Evolutionary conservation across 2,797 vertebrate genomes (phyloP).

Genomic region (Morus bassanus): DNA sequence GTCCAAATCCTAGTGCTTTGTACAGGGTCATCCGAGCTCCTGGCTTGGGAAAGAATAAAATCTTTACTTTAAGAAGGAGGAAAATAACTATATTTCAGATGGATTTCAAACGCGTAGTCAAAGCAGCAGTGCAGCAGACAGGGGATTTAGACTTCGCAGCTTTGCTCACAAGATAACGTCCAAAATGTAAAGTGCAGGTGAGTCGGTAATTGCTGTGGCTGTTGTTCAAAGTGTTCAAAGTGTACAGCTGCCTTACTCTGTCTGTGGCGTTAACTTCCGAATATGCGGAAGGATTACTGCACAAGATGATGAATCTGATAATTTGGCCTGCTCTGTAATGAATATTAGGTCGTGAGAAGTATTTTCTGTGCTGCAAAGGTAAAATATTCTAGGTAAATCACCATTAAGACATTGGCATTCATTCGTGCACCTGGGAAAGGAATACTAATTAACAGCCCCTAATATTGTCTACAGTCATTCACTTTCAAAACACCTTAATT

Average conservation of each 20-base stretch:
- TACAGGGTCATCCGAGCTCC: background rate
- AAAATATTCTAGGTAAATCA: slow-evolving; percentile 24
- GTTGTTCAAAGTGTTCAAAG: background rate
- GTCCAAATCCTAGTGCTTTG: background rate
- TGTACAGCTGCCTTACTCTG: background rate
- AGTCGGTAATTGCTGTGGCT: background rate
- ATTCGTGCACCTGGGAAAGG: background rate
- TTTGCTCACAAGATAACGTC: background rate
- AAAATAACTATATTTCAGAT: background rate
- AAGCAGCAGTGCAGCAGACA: background rate
- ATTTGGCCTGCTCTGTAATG: slow-evolving; percentile 78
- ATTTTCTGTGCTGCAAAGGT: slow-evolving; percentile 64
- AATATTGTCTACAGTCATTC: background rate
- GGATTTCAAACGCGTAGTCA: background rate
- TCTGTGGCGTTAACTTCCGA: slow-evolving; percentile 35
- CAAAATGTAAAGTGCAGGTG: background rate
- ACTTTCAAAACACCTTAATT: background rate
- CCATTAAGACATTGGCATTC: background rate
- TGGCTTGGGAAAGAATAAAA: background rate
- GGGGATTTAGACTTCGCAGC: background rate
- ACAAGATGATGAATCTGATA: slow-evolving; percentile 50
- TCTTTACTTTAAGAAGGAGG: background rate
- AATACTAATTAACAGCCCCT: background rate
- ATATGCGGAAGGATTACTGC: slow-evolving; percentile 60
- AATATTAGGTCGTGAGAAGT: slow-evolving; percentile 67